Conservation (phyloP, 2,113 vertebrate species). For the Oncorhynchus masou region DNA sequence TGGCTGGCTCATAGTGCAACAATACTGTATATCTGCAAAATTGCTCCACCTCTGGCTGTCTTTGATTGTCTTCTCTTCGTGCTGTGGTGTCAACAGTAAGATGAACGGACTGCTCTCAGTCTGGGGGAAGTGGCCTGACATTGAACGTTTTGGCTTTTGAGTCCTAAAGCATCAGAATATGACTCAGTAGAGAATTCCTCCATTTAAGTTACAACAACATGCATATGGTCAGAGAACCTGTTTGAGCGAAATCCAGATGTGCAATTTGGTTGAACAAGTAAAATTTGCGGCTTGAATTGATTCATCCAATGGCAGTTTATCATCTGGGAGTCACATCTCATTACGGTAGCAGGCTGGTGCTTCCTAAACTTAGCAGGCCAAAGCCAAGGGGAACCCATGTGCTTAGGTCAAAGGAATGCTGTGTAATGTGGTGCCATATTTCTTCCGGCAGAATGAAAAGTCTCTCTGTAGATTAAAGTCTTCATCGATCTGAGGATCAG, state of each 20-base stretch:
- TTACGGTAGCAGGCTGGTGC: neutral
- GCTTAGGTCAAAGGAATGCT: neutral
- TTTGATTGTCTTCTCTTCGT: no score
- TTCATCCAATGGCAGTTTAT: neutral
- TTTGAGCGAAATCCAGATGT: no score
- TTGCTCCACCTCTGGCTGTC: no score
- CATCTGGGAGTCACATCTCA: neutral
- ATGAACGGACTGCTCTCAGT: no score
- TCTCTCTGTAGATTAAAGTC: neutral
- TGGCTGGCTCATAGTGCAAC: no score
- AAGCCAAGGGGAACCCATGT: neutral
- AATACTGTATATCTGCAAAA: no score
- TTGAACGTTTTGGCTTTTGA: no score
- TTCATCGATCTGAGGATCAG: constrained; percentile 7
- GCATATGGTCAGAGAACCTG: no score
- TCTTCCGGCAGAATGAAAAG: neutral
- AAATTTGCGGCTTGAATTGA: neutral
- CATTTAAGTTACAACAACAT: neutral
- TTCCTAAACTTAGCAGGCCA: constrained; percentile 1
- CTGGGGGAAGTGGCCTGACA: no score
- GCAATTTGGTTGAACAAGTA: no score
- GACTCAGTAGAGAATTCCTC: neutral
- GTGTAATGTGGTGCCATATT: neutral
- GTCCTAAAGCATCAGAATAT: neutral
- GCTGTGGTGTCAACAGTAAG: no score